Conservation (phyloP, 2,113 vertebrate genomes). For the Aspiorhynchus laticeps region DNA sequence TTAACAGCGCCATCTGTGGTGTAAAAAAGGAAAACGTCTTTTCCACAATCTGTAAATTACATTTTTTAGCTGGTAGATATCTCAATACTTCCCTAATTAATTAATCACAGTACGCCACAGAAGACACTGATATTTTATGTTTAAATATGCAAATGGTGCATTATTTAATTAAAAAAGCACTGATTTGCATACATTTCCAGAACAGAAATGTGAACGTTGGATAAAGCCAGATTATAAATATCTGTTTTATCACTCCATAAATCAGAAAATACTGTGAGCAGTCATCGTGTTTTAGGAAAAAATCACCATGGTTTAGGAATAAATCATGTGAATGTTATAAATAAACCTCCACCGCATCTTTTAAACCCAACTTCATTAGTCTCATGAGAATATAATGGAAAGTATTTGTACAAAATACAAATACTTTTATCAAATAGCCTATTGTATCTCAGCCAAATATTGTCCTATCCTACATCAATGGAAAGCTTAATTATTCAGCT, state of each 20-base stretch:
- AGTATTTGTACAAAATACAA: too few species aligned
- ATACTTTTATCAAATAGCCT: too few species aligned
- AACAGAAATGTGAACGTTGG: too few species aligned
- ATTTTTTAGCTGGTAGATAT: background rate
- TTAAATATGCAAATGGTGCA: background rate
- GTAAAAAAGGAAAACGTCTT: background rate
- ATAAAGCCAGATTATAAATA: background rate
- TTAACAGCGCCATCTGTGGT: slow-evolving; percentile 44
- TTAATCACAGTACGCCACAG: background rate
- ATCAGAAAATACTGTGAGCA: background rate
- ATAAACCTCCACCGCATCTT: too few species aligned
- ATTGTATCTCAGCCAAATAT: too few species aligned
- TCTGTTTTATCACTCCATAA: background rate
- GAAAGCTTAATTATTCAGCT: too few species aligned
- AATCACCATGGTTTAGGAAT: background rate
- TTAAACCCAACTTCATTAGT: background rate
- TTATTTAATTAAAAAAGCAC: background rate
- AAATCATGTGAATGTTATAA: background rate
- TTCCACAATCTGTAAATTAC: background rate
- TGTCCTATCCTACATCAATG: too few species aligned
- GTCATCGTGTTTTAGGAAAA: too few species aligned
- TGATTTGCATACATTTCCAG: background rate
- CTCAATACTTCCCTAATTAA: background rate
- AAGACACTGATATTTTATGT: background rate
- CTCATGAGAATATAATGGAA: background rate